phyloP scores from a whole-genome alignment of 1,140 invertebrate genomes.

The Drosophila insularis region DNA sequence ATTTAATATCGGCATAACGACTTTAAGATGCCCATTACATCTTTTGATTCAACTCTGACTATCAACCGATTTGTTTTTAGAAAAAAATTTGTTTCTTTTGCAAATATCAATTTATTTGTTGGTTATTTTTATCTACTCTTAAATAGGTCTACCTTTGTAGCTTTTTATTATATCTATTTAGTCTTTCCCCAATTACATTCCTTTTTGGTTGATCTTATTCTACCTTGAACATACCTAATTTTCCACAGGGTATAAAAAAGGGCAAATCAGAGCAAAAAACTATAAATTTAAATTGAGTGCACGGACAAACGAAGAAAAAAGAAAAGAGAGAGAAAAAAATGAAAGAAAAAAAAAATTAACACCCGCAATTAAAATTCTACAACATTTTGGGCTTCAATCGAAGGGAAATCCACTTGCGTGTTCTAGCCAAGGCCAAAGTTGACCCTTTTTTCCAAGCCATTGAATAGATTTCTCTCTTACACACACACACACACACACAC shows the following conservation, averaged over 20 bases:
- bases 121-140: too few relatives aligned
- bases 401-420: slow-evolving; percentile 39
- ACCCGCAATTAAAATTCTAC: slow-evolving; percentile 74
- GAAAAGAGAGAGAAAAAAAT: neutral
- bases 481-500: slow-evolving; percentile 7
- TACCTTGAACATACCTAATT: neutral
- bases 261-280: slow-evolving; percentile 29
- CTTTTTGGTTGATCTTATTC: neutral
- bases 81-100: too few relatives aligned
- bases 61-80: too few relatives aligned
- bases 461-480: slow-evolving; percentile 57
- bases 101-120: too few relatives aligned
- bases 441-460: slow-evolving; percentile 74
- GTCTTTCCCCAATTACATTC: neutral
- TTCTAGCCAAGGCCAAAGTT: slow-evolving; percentile 32
- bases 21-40: neutral
- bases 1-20: neutral
- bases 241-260: neutral
- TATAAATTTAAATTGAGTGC: slow-evolving; percentile 66
- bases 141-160: too few relatives aligned
- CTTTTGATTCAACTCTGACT: too few relatives aligned
- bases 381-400: slow-evolving; percentile 39
- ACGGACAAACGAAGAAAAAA: slow-evolving; percentile 33
- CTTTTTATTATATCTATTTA: too few relatives aligned
- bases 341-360: slow-evolving; percentile 55